phyloP scores from a whole-genome alignment of 2,797 vertebrate genomes.

The Nyctalus aviator region DNA sequence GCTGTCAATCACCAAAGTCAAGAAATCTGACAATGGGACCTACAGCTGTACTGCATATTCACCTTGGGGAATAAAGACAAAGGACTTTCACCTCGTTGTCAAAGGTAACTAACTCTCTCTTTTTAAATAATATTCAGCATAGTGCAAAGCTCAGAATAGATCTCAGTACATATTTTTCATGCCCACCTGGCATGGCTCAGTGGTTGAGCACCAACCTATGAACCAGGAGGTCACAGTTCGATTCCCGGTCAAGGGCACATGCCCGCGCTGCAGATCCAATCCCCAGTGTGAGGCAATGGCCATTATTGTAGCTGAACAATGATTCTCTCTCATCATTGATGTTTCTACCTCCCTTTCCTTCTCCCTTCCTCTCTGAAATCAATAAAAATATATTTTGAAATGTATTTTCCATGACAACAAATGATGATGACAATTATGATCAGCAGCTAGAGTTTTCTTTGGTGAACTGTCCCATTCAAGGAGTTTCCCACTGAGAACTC shows the following conservation, averaged over 20 bases:
- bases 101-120: slow-evolving; percentile 88
- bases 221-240: too few species aligned
- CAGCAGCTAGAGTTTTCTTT: slow-evolving; percentile 7
- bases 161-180: neutral
- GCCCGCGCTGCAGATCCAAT: too few species aligned
- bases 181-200: neutral
- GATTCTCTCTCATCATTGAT: too few species aligned
- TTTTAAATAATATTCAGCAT: neutral
- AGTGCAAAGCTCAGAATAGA: slow-evolving; percentile 13
- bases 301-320: too few species aligned
- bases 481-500: slow-evolving; percentile 14
- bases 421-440: slow-evolving; percentile 11
- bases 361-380: too few species aligned
- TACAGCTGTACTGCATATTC: slow-evolving; percentile 89
- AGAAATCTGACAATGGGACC: slow-evolving; percentile 88
- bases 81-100: slow-evolving; percentile 89
- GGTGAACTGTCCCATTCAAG: too few species aligned
- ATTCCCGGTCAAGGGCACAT: too few species aligned
- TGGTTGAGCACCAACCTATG: too few species aligned
- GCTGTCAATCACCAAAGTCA: slow-evolving; percentile 83
- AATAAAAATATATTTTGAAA: too few species aligned
- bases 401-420: neutral
- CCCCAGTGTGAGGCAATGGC: too few species aligned
- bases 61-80: slow-evolving; percentile 33
- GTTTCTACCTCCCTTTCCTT: too few species aligned